phyloP scores from a whole-genome alignment of 2,113 vertebrate species.

The Peromyscus polionotus region DNA sequence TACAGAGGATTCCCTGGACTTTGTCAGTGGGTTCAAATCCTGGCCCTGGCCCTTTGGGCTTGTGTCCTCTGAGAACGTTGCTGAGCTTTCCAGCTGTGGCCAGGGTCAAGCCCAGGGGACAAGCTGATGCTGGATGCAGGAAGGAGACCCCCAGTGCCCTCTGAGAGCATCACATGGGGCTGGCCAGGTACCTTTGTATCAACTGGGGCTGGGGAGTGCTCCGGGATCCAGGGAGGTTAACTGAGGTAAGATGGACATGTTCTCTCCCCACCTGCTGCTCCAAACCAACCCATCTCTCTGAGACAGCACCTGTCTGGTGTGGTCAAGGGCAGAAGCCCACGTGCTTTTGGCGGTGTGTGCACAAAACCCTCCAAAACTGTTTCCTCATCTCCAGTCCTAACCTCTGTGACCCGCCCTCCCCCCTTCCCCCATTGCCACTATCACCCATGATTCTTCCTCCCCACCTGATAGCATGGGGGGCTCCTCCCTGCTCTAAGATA shows the following conservation, averaged over 20 bases:
- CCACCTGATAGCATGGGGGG: not conserved
- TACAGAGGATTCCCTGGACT: not conserved
- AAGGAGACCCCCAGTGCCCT: not conserved
- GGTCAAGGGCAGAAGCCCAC: not conserved
- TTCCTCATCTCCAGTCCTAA: not conserved
- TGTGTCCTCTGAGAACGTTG: not conserved
- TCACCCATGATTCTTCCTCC: accelerated
- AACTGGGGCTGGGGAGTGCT: not conserved
- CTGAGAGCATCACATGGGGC: not conserved
- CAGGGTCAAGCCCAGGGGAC: not conserved
- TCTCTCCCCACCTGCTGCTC: not conserved
- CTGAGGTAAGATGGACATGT: not conserved
- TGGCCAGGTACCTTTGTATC: too few species aligned
- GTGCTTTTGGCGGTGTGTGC: not conserved
- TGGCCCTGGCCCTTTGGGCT: not conserved
- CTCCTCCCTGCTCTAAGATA: not conserved
- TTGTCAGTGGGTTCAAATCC: not conserved
- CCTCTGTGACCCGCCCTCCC: accelerated
- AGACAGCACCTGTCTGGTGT: not conserved
- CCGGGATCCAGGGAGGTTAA: not conserved
- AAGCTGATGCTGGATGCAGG: not conserved
- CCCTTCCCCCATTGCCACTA: accelerated
- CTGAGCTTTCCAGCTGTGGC: not conserved
- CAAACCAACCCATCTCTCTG: too few species aligned
- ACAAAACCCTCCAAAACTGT: not conserved